Evolutionary conservation across 2,113 vertebrate species (phyloP), one percentile per base, ranked within the genome.

Genomic region (Arvicanthis niloticus): DNA sequence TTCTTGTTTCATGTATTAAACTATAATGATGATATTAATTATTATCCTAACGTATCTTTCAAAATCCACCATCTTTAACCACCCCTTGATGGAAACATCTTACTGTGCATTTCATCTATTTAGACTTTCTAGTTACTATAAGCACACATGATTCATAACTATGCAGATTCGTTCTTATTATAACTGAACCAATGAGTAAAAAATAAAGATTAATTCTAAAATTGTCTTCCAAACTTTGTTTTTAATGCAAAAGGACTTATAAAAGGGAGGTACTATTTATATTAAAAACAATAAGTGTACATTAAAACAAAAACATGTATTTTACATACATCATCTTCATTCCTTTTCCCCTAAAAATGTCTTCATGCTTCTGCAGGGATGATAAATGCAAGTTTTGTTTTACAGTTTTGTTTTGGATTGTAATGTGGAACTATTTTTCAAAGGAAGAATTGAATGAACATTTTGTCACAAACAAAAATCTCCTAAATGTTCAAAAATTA

Each of bases 141-240:
- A 78, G 17, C 76, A 9, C 3, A 29, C 21, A 73, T 26, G 0
- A 26, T 58, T 53, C 56, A 81, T 34, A 45, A 78, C 15, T 42
- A 13, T 34, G 67, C 3, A 58, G 34, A 92, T 75, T 82, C 53
- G 1, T 75, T 82, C 3, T 68, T 34, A 76, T 75, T 70, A 70
- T 78, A 22, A 72, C 78, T 89, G 8, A 95, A 84, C 88, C 75
- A 80, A 90, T 94, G 16, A 78, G 85, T 75, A 73, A 91, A 34
- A 90, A 67, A 19, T 42, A 2, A 80, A 91, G 7, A 81, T 51
- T 42, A 58, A 17, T 58, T 58, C 10, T 31, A 65, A 45, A 13
- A 19, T 0, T 73, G 29, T n/a, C 58, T 81, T 96, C 51, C 9
- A 34, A 80, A 56, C 11, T 34, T 78, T 9, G 37, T 21, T 78